These are phyloP conservation scores for Muricea muricata DNA, from an alignment of 92 coral and sea anemone genomes.

Conservation along the genomic window DNA sequence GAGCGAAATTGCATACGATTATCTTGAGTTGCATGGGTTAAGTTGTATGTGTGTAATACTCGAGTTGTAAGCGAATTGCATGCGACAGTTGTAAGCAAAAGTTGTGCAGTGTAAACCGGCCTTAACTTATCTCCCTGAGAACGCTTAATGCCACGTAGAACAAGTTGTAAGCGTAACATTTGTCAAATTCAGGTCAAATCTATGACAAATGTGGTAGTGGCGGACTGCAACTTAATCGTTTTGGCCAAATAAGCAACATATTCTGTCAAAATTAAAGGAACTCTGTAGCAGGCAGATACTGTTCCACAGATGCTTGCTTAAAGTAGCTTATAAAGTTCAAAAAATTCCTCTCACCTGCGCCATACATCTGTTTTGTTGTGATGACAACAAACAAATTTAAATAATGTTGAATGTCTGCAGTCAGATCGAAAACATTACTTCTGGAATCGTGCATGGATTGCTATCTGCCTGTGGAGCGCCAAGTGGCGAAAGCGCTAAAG, in stretches of 20 bases:
- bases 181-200: slow-evolving; percentile 58
- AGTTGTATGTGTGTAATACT: too few species aligned
- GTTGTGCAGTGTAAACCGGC: too few species aligned
- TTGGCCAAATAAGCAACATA: slow-evolving; percentile 54
- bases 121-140: too few species aligned
- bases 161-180: slow-evolving; percentile 59
- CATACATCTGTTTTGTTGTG: slow-evolving; percentile 59
- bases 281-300: slow-evolving; percentile 53
- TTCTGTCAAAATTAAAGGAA: slow-evolving; percentile 40
- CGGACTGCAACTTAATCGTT: slow-evolving; percentile 61
- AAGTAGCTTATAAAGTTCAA: slow-evolving; percentile 35
- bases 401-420: slow-evolving; percentile 42
- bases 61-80: too few species aligned
- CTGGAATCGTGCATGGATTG: slow-evolving; percentile 19
- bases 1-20: too few species aligned
- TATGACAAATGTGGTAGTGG: slow-evolving; percentile 51
- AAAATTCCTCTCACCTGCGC: slow-evolving; percentile 58
- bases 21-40: too few species aligned
- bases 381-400: slow-evolving; percentile 46
- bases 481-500: too few species aligned
- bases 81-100: too few species aligned
- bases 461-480: slow-evolving; percentile 3
- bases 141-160: too few species aligned
- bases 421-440: slow-evolving; percentile 37
- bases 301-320: background rate